Base-by-base conservation (phyloP, 1,140 invertebrate species). In the Lucilia cuprina region DNA sequence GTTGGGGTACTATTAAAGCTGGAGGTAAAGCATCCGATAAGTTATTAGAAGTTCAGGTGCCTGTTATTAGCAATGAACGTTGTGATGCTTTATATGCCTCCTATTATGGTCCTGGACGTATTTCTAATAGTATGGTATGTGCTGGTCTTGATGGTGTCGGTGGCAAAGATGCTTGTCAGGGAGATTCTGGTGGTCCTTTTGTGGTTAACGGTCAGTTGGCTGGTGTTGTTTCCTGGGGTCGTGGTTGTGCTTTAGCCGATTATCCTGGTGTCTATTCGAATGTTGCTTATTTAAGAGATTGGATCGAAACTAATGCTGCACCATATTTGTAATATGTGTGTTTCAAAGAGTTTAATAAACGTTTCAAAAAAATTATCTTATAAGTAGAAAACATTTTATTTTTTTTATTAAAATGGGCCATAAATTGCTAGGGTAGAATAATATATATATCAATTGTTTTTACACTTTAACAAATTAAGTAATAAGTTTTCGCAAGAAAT, bases 151-250 rank as follows among this genome's bases (percentile, higher is more conserved):
- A 88, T 1, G 83, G 34, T 0, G 83, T 75, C 9, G 34, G 88
- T 2, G 83, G 34, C 1, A 84, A 84, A 4, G 88, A 91, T 86
- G 83, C 88, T 30, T 91, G 90, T 83, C 84, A 87, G 35, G 87
- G 89, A 0, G 93, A 93, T 84, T 91, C 92, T 2, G 93, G 93
- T 25, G 92, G 93, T 13, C 91, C 92, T n/a, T 85, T 93, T 78
- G 86, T 92, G 9, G 83, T 84, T 7, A 82, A 88, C 2, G 84
- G 86, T 12, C 78, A 82, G 4, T 83, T 92, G 47, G 88, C 91
- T 55, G 94, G 94, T 82, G 88, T 95, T 55, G 92, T 94, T 1
- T 94, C 94, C 17, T 95, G 94, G 93, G 94, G 94, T 13, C 91
- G 92, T 65, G 92, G 85, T 10, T 89, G 88, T 83, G 88, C 83